Conservation (phyloP, 2,113 vertebrate species). For the Aplodontia rufa region DNA sequence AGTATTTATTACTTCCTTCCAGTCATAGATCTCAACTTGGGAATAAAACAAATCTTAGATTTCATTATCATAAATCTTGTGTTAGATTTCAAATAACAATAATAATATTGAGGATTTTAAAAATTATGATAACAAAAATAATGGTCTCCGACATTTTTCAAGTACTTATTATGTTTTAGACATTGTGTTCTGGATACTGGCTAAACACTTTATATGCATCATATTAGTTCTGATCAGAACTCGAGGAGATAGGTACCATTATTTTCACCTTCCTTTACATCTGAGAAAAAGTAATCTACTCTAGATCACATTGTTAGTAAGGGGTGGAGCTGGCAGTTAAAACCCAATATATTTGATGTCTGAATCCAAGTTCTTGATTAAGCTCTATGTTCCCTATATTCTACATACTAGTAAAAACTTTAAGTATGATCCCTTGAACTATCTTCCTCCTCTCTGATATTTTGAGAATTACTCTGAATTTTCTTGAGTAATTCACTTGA, state of each 20-base stretch:
- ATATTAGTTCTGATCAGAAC: not conserved
- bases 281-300: not conserved
- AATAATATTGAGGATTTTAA: not conserved
- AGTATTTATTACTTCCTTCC: not conserved
- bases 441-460: not conserved
- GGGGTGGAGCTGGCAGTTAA: not conserved
- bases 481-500: not conserved
- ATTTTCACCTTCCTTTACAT: not conserved
- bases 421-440: not conserved
- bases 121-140: slow-evolving; percentile 7
- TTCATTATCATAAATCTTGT: not conserved
- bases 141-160: not conserved
- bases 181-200: not conserved
- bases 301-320: not conserved
- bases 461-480: not conserved
- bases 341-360: not conserved
- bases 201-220: not conserved
- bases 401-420: not conserved
- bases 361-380: not conserved
- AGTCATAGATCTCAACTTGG: not conserved
- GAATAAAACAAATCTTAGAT: not conserved
- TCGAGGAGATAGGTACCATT: not conserved
- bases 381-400: not conserved
- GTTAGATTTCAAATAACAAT: not conserved
- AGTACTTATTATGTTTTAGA: not conserved